Evolutionary conservation across 2,888 invertebrate species (phyloP).

Genomic region (Netelia fuscicornis): DNA sequence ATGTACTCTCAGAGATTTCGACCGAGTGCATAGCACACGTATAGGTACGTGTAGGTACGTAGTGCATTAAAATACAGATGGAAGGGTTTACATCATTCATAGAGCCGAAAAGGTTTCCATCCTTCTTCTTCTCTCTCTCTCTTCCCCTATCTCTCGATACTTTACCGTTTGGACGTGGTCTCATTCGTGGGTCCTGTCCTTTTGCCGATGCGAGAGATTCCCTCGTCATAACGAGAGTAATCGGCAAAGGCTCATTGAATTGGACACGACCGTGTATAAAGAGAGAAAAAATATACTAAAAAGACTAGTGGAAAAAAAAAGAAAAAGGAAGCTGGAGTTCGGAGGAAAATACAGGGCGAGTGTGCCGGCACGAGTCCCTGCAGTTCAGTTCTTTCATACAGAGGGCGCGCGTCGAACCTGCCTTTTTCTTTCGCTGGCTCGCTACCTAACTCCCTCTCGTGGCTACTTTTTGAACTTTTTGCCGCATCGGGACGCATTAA

Average conservation of each 20-base stretch:
- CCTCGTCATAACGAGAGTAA: conserved; percentile 42
- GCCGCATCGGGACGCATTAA: conserved; percentile 61
- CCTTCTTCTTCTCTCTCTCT: not conserved
- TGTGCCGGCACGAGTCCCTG: not conserved
- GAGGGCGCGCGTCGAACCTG: conserved; percentile 31
- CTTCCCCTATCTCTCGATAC: not conserved
- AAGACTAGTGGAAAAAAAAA: conserved; percentile 7
- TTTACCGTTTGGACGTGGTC: conserved; percentile 13
- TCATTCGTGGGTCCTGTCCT: conserved; percentile 4
- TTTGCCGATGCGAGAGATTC: conserved; percentile 38
- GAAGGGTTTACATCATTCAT: conserved; percentile 40
- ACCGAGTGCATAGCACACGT: not conserved
- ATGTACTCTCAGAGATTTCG: not conserved
- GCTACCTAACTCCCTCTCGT: conserved; percentile 33
- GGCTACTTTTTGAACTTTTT: conserved; percentile 32
- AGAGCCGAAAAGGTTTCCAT: conserved; percentile 10
- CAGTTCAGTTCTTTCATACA: conserved; percentile 1
- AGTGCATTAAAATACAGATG: conserved; percentile 2
- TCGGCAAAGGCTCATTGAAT: conserved; percentile 66
- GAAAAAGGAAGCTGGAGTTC: conserved; percentile 19
- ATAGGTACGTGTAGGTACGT: not conserved
- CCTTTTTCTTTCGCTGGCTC: conserved; percentile 36
- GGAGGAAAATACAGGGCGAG: conserved; percentile 36
- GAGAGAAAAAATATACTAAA: conserved; percentile 18
- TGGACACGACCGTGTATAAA: conserved; percentile 60